Evolutionary conservation across 2,797 vertebrate genomes (phyloP).

Genomic region (Manis pentadactyla): DNA sequence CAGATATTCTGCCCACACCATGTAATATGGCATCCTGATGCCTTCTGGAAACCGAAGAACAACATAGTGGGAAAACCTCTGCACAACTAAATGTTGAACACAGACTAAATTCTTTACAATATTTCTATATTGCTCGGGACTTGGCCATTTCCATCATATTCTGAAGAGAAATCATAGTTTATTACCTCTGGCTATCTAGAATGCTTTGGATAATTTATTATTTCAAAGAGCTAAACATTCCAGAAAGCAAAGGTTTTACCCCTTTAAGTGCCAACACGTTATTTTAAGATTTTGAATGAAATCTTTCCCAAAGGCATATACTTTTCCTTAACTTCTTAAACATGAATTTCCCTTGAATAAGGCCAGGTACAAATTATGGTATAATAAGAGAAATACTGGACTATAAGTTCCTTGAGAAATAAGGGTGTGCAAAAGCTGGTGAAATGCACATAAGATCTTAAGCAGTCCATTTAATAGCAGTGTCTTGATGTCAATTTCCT

Average conservation of each 20-base stretch:
- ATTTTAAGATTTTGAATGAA: slow-evolving; percentile 19
- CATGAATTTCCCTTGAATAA: slow-evolving; percentile 18
- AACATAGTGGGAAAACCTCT: background rate
- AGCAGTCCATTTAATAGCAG: background rate
- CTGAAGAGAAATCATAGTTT: background rate
- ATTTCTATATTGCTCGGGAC: background rate
- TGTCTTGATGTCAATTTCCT: background rate
- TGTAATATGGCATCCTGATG: background rate
- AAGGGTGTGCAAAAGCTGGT: background rate
- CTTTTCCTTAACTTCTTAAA: slow-evolving; percentile 35
- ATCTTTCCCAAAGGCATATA: background rate
- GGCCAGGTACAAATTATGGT: background rate
- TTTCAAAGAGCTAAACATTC: background rate
- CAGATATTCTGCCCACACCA: slow-evolving; percentile 42
- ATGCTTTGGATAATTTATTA: background rate
- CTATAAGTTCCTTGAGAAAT: background rate
- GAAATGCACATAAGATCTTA: background rate
- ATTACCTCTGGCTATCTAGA: background rate
- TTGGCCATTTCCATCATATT: background rate
- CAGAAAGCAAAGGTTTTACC: background rate
- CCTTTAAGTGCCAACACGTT: background rate
- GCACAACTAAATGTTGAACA: background rate
- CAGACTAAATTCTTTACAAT: background rate
- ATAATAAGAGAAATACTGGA: slow-evolving; percentile 10
- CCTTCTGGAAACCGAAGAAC: background rate